Percentiles rank a stretch among this genome's conserved stretches.
phyloP scores from a whole-genome alignment of 1,140 invertebrate species.

The Aphelinus certus region DNA sequence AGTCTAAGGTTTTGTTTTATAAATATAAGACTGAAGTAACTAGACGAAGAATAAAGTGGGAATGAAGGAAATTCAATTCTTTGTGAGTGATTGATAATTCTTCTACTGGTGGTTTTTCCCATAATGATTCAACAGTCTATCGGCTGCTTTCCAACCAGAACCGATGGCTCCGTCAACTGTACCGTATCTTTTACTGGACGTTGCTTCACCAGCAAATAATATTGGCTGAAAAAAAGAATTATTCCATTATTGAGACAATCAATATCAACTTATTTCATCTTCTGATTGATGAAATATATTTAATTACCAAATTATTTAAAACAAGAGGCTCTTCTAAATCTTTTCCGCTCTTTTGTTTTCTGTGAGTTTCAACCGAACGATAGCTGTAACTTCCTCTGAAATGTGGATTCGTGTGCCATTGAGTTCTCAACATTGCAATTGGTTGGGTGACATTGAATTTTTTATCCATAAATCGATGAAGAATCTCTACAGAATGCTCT shows the following conservation, averaged over 20 bases:
- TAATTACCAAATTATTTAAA: slow-evolving; percentile 42
- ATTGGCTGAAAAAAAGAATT: slow-evolving; percentile 65
- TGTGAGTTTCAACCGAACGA: slow-evolving; percentile 65
- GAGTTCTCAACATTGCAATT: slow-evolving; percentile 62
- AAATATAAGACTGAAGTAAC: neutral
- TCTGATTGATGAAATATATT: neutral
- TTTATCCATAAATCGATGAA: slow-evolving; percentile 60
- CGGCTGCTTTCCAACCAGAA: slow-evolving; percentile 79
- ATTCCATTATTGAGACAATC: neutral
- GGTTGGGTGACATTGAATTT: slow-evolving; percentile 65
- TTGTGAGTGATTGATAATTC: too few species aligned
- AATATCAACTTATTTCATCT: neutral
- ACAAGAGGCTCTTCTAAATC: slow-evolving; percentile 46
- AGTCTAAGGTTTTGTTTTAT: neutral
- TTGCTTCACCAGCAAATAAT: slow-evolving; percentile 75
- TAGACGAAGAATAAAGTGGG: too few species aligned
- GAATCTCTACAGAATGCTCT: slow-evolving; percentile 55
- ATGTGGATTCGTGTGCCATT: slow-evolving; percentile 75
- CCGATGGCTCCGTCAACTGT: slow-evolving; percentile 82
- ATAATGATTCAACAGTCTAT: slow-evolving; percentile 62
- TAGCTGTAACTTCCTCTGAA: slow-evolving; percentile 77
- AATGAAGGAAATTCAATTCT: too few species aligned
- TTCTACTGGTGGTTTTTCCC: too few species aligned
- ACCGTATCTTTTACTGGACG: slow-evolving; percentile 72
- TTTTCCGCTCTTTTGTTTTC: slow-evolving; percentile 8